Conservation (phyloP, 2,888 invertebrate species). For the Spatulosminthurus flaviceps region DNA sequence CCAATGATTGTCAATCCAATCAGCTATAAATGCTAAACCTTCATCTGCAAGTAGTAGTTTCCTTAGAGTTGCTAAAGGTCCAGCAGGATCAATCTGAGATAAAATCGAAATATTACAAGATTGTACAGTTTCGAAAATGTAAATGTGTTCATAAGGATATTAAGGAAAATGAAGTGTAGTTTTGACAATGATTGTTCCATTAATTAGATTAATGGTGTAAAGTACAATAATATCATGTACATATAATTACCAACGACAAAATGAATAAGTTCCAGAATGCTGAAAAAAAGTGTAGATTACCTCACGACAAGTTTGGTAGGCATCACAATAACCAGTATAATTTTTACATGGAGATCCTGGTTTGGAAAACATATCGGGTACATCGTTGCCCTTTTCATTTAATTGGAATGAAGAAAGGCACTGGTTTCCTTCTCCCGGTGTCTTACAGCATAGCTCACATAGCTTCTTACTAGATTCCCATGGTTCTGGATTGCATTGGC, state of each 20-base stretch:
- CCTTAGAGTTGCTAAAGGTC: slow-evolving; percentile 87
- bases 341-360: slow-evolving; percentile 95
- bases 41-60: slow-evolving; percentile 88
- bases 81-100: slow-evolving; percentile 83
- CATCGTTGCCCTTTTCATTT: slow-evolving; percentile 88
- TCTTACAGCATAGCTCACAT: slow-evolving; percentile 91
- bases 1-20: slow-evolving; percentile 90
- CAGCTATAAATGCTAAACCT: slow-evolving; percentile 86
- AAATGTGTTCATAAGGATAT: neutral
- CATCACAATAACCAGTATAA: slow-evolving; percentile 85
- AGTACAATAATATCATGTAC: too few species aligned
- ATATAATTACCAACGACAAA: too few species aligned
- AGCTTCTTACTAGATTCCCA: slow-evolving; percentile 84
- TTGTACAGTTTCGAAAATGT: neutral
- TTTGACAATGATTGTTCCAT: too few species aligned
- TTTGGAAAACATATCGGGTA: slow-evolving; percentile 92
- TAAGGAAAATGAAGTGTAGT: too few species aligned
- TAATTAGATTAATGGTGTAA: neutral
- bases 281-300: too few species aligned
- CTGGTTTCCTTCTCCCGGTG: slow-evolving; percentile 81
- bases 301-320: slow-evolving; percentile 83
- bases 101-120: too few species aligned
- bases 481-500: slow-evolving; percentile 85
- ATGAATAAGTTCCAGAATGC: too few species aligned
- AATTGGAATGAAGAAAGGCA: slow-evolving; percentile 90